Conservation (phyloP, 1,140 invertebrate species). For the Euschistus heros region DNA sequence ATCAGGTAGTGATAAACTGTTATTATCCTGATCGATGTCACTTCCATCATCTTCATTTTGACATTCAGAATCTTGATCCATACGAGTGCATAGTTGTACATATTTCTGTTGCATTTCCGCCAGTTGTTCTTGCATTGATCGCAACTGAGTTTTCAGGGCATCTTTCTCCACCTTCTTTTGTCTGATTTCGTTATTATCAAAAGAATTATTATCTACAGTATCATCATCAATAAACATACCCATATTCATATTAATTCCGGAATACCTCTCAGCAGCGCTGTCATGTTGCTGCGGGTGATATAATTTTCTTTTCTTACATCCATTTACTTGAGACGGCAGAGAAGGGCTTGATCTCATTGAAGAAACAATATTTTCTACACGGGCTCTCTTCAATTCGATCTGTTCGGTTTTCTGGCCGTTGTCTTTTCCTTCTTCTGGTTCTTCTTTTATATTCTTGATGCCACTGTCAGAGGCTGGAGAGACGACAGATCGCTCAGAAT, state of each 20-base stretch:
- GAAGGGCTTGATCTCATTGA: constrained; percentile 78
- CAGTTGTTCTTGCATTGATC: constrained; percentile 77
- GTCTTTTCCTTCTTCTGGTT: constrained; percentile 44
- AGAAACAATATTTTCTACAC: constrained; percentile 89
- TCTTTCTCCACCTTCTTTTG: constrained; percentile 76
- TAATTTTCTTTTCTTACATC: constrained; percentile 92
- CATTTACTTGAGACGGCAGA: constrained; percentile 62
- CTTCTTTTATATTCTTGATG: constrained; percentile 33
- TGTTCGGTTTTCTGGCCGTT: constrained; percentile 39
- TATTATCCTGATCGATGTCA: constrained; percentile 51
- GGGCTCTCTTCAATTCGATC: constrained; percentile 72
- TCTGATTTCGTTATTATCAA: constrained; percentile 55
- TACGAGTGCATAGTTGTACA: constrained; percentile 69
- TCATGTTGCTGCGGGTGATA: constrained; percentile 93
- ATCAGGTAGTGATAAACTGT: constrained; percentile 35
- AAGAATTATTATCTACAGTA: constrained; percentile 59
- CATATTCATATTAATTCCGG: constrained; percentile 36
- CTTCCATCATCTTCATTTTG: constrained; percentile 60
- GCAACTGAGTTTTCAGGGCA: constrained; percentile 69
- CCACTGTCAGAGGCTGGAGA: constrained; percentile 41
- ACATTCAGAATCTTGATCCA: constrained; percentile 62
- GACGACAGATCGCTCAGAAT: constrained; percentile 54
- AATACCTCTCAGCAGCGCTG: constrained; percentile 54
- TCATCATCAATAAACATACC: constrained; percentile 46
- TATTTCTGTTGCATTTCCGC: constrained; percentile 86